These are phyloP conservation scores for Cryptoprocta ferox DNA, from an alignment of 2,797 vertebrate genomes.

Conservation along the genomic window DNA sequence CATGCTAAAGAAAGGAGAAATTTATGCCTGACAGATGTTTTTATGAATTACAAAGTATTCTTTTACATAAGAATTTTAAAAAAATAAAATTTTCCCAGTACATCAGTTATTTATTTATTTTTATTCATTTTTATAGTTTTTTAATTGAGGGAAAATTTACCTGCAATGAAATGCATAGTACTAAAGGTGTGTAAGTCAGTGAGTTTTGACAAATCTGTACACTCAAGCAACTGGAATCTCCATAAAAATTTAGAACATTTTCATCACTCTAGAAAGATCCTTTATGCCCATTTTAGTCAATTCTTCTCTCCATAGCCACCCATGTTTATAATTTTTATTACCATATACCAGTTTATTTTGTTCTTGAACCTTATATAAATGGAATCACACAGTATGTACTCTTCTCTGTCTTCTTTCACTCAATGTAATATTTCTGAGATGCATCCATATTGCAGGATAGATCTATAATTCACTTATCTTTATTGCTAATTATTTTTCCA, in stretches of 20 bases:
- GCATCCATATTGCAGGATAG: not conserved
- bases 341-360: not conserved
- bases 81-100: not conserved
- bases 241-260: not conserved
- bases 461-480: not conserved
- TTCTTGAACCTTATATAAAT: not conserved
- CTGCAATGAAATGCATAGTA: not conserved
- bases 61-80: not conserved
- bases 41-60: not conserved
- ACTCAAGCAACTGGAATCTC: not conserved
- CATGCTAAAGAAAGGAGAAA: not conserved
- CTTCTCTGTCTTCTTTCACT: not conserved
- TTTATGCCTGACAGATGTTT: not conserved
- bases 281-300: not conserved
- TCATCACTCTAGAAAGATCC: not conserved
- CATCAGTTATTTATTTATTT: not conserved
- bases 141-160: not conserved
- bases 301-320: not conserved
- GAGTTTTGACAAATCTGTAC: not conserved
- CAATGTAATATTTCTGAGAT: not conserved
- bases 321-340: not conserved
- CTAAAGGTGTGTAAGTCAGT: not conserved
- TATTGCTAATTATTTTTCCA: not conserved
- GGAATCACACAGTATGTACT: not conserved
- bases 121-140: not conserved